phyloP scores from a whole-genome alignment of 2,888 invertebrate genomes.

The Stenodema calcarata region DNA sequence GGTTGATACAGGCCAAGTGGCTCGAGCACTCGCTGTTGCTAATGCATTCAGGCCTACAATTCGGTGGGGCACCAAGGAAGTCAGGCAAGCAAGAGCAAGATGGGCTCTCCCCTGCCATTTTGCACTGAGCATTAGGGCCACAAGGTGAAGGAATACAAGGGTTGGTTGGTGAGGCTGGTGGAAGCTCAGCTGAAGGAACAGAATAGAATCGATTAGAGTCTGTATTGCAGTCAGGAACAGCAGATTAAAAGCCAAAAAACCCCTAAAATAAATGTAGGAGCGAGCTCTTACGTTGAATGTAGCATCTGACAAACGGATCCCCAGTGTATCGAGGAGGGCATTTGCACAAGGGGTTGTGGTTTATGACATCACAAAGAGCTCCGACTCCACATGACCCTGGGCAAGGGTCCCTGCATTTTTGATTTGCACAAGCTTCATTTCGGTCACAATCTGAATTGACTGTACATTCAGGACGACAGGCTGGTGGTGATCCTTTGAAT shows the following conservation, averaged over 20 bases:
- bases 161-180: slow-evolving; percentile 36
- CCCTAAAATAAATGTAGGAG: background rate
- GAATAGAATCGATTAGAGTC: background rate
- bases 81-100: slow-evolving; percentile 74
- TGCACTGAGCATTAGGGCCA: slow-evolving; percentile 75
- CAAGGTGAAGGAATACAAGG: slow-evolving; percentile 64
- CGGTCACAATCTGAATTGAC: slow-evolving; percentile 72
- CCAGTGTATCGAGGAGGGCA: slow-evolving; percentile 73
- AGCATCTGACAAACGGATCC: slow-evolving; percentile 76
- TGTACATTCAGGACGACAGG: slow-evolving; percentile 64
- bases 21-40: slow-evolving; percentile 75
- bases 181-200: slow-evolving; percentile 40
- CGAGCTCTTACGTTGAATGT: slow-evolving; percentile 62
- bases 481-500: slow-evolving; percentile 77
- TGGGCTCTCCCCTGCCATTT: slow-evolving; percentile 72
- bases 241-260: background rate
- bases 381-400: slow-evolving; percentile 75
- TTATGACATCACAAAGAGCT: slow-evolving; percentile 75
- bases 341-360: slow-evolving; percentile 78
- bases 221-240: background rate
- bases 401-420: slow-evolving; percentile 80
- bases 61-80: slow-evolving; percentile 72
- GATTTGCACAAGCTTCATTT: slow-evolving; percentile 75
- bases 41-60: slow-evolving; percentile 76
- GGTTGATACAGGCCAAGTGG: slow-evolving; percentile 72